Percentiles rank a stretch among this genome's conserved stretches.
Conservation (phyloP, 2,113 vertebrate species). For the Zosterops lateralis region DNA sequence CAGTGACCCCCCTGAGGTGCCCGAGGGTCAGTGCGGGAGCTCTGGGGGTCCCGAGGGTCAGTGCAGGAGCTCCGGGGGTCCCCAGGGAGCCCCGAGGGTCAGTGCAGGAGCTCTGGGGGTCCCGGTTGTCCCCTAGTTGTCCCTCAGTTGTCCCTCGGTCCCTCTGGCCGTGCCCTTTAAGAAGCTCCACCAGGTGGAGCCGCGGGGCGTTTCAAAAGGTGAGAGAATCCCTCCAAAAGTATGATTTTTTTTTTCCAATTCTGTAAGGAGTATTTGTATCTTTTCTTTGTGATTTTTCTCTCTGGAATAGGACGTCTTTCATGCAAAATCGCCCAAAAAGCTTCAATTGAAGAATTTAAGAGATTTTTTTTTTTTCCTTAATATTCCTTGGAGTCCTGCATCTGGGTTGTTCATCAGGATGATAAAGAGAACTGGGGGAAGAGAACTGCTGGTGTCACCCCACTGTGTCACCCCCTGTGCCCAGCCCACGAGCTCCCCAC, state of each 20-base stretch:
- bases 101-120: neutral
- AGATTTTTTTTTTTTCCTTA: neutral
- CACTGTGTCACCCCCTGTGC: neutral
- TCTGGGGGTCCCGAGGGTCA: too few relatives aligned
- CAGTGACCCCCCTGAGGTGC: too few relatives aligned
- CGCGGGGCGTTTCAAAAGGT: neutral
- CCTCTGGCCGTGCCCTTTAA: neutral
- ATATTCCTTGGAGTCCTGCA: neutral
- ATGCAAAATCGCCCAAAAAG: neutral
- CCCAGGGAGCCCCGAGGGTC: neutral
- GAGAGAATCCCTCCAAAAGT: neutral
- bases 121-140: accelerated
- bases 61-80: too few relatives aligned
- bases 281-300: neutral
- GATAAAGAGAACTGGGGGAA: neutral
- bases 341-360: neutral
- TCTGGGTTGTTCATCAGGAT: neutral
- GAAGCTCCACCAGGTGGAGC: neutral
- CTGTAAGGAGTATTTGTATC: neutral
- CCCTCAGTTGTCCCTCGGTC: neutral
- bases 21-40: neutral
- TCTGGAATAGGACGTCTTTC: neutral
- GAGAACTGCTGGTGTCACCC: neutral
- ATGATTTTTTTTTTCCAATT: neutral
- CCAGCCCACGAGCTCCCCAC: neutral